Base-by-base conservation (phyloP, 2,888 invertebrate species). In the Harpalus rubripes region DNA sequence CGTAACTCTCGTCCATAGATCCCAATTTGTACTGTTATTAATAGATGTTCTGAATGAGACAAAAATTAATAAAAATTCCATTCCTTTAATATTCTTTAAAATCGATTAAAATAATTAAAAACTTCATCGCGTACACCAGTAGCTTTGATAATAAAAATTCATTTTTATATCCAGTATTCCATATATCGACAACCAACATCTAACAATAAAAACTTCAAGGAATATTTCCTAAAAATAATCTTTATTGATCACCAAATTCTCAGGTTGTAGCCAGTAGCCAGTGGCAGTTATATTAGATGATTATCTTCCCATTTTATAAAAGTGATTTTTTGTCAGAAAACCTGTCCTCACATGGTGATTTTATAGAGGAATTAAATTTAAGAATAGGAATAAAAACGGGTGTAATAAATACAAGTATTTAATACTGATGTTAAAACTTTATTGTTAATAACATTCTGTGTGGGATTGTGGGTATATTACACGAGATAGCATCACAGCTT, bases 391-490 rank as follows among this genome's bases (percentile, higher is more conserved):
- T 74, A 74, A 74, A 74, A 74, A 74, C 72, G 44, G 18, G 16
- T 59, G 74, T 59, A 74, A 83, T 83, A 83, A 83, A 83, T 83
- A 83, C 61, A 44, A 39, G 76, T 83, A 83, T 83, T 83, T 83
- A 83, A 83, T 81, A 81, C 81, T 65, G 65, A 81, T 65, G 61
- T 65, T 81, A 81, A 83, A 76, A 83, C 72, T 83, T 83, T 83
- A 83, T 83, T 83, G 76, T 83, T 83, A 83, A 81, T 81, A 81
- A 81, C 63, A 32, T 81, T 58, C 78, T 81, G 81, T 81, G 81
- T 81, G 81, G 81, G 81, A 65, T 65, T 81, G 41, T 61, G 8
- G 44, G 22, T 81, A 63, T 63, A 44, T 81, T 65, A 80, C 80
- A 7, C 58, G 1, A 44, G 72, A 74, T 74, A 74, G 16, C 72